A percentile compares a stretch with the other conserved stretches of the same genome.
Conservation (phyloP, 2,113 vertebrate genomes). For the Orientallactaga bullata region DNA sequence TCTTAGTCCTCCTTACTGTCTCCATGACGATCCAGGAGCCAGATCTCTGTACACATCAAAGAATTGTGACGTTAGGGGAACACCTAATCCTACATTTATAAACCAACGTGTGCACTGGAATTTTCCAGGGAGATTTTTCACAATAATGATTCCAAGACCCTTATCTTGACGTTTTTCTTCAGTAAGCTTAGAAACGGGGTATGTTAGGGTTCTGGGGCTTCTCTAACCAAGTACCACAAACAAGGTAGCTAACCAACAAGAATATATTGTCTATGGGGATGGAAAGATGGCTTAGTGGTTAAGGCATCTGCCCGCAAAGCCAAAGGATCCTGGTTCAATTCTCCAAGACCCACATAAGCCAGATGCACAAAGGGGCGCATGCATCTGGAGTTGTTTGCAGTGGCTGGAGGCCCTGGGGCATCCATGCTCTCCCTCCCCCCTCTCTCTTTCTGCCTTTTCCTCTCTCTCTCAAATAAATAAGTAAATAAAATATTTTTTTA, state of each 20-base stretch:
- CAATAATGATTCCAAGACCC: background rate
- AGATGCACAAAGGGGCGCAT: too few species aligned
- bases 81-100: background rate
- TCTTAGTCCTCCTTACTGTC: background rate
- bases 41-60: conserved; percentile 25
- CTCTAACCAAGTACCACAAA: background rate
- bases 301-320: too few species aligned
- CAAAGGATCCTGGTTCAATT: too few species aligned
- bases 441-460: too few species aligned
- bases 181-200: background rate
- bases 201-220: background rate
- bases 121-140: background rate
- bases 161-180: background rate
- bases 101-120: background rate
- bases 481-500: too few species aligned
- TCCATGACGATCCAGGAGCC: background rate
- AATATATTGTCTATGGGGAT: background rate
- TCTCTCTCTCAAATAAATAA: too few species aligned
- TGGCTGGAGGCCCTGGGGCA: too few species aligned
- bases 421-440: too few species aligned
- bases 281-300: too few species aligned
- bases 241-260: background rate
- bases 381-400: too few species aligned
- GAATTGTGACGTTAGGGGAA: background rate
- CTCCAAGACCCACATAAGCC: too few species aligned